phyloP scores from a whole-genome alignment of 2,113 vertebrate genomes.

The Microtus richardsoni region DNA sequence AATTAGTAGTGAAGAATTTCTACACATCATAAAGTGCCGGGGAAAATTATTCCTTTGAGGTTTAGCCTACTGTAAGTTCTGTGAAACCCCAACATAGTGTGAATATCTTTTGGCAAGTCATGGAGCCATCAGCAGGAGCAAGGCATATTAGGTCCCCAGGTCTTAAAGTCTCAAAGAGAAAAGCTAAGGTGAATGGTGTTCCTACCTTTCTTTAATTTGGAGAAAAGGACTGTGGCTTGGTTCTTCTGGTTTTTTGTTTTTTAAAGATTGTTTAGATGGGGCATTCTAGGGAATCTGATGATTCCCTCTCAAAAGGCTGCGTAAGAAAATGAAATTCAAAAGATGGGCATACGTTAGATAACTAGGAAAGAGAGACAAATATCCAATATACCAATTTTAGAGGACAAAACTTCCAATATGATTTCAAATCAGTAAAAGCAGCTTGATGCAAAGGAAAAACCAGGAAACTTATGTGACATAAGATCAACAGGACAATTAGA shows the following conservation, averaged over 20 bases:
- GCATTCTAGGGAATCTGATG: neutral
- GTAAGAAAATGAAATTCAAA: constrained; percentile 22
- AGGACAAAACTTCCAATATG: constrained; percentile 33
- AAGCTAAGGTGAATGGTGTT: neutral
- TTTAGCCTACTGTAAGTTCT: neutral
- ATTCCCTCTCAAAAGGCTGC: neutral
- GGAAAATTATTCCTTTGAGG: constrained; percentile 22
- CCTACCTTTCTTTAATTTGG: neutral
- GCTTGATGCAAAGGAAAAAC: neutral
- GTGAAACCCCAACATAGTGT: neutral
- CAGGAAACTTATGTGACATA: constrained; percentile 13
- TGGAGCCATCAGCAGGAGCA: neutral
- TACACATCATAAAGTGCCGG: neutral
- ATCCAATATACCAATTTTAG: constrained; percentile 38
- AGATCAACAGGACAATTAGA: constrained; percentile 13
- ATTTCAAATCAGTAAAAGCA: constrained; percentile 43
- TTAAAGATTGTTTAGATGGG: neutral
- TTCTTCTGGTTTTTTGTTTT: neutral
- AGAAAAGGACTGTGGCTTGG: neutral
- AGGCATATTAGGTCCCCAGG: neutral
- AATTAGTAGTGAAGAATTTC: constrained; percentile 27
- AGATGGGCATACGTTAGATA: neutral
- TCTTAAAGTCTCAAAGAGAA: neutral
- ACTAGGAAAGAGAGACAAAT: neutral
- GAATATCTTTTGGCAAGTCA: neutral